Conservation (phyloP, 1,140 invertebrate species). For the Drosophila oshimai region DNA sequence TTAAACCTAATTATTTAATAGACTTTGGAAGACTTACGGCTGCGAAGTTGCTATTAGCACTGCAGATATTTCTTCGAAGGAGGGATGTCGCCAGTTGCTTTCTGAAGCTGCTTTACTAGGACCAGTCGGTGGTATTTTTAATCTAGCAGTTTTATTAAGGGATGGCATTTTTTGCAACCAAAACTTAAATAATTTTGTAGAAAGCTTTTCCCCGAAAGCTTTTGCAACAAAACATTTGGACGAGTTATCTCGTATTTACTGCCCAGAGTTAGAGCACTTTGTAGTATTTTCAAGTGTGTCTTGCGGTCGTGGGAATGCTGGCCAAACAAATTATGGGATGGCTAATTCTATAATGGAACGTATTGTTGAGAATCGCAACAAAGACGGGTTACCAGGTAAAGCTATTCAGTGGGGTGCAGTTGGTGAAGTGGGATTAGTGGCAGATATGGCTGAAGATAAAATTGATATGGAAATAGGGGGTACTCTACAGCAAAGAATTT, state of each 20-base stretch:
- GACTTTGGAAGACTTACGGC: constrained; percentile 86
- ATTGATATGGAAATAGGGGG: constrained; percentile 90
- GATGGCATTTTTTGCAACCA: constrained; percentile 87
- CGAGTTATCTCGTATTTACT: constrained; percentile 84
- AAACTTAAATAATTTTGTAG: constrained; percentile 84
- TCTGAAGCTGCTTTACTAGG: constrained; percentile 85
- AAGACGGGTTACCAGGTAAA: constrained; percentile 86
- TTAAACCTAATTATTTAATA: constrained; percentile 49
- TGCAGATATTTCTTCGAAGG: constrained; percentile 85
- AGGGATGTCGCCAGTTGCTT: constrained; percentile 86
- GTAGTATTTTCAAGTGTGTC: constrained; percentile 94
- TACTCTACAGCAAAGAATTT: constrained; percentile 92
- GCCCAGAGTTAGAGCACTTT: constrained; percentile 86
- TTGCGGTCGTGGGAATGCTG: constrained; percentile 94
- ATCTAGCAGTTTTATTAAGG: constrained; percentile 89
- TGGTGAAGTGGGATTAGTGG: constrained; percentile 89
- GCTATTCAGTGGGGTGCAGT: constrained; percentile 89
- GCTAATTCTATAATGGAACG: constrained; percentile 90
- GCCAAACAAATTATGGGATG: constrained; percentile 94
- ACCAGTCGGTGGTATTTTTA: constrained; percentile 91
- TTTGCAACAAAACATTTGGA: constrained; percentile 86
- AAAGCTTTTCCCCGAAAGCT: constrained; percentile 86
- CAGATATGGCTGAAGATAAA: constrained; percentile 91
- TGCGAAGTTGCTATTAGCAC: constrained; percentile 86
- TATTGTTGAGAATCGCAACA: constrained; percentile 86